Conservation (phyloP, 2,888 invertebrate species). For the Morinoia aosen region DNA sequence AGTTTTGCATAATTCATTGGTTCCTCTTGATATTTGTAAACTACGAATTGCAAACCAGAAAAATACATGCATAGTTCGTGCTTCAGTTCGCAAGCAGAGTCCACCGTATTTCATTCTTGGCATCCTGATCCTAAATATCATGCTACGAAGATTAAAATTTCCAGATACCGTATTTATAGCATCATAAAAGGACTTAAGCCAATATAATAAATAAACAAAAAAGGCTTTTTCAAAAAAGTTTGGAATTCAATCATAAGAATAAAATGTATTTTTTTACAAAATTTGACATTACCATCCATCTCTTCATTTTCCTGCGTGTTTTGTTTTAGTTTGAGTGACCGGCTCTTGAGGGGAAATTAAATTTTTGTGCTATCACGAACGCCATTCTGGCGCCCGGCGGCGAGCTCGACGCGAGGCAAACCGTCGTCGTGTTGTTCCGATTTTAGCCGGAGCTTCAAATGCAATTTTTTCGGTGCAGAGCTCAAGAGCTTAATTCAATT, state of each 20-base stretch:
- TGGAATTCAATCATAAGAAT: background rate
- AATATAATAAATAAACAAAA: too few species aligned
- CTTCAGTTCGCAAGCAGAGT: too few species aligned
- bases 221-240: background rate
- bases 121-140: too few species aligned
- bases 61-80: too few species aligned
- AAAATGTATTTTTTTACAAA: background rate
- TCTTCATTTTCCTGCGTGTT: background rate
- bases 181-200: too few species aligned
- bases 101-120: too few species aligned
- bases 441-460: background rate
- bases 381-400: background rate
- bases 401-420: background rate
- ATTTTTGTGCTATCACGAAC: background rate
- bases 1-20: too few species aligned
- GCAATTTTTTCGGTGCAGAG: background rate
- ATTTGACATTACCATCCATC: background rate
- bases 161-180: too few species aligned
- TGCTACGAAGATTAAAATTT: too few species aligned
- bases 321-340: background rate
- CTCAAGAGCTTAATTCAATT: conserved; percentile 17
- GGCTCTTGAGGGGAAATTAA: background rate
- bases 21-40: too few species aligned
- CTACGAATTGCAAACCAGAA: too few species aligned
- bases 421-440: background rate